Evolutionary conservation across 2,797 vertebrate species (phyloP), one percentile per base, ranked within the genome.

Genomic region (Gambusia yucatana): DNA sequence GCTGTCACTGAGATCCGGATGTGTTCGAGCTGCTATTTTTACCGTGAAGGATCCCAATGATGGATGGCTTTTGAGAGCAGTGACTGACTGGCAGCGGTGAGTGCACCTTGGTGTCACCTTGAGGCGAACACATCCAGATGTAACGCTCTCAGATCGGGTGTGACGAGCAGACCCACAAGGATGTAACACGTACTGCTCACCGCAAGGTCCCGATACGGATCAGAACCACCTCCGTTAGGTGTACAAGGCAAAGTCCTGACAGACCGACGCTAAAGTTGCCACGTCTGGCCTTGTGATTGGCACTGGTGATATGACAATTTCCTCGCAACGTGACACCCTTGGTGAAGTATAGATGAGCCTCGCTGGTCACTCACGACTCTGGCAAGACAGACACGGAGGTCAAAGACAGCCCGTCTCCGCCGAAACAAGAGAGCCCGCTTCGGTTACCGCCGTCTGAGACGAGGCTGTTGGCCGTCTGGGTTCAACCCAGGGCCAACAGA

Each of bases 311-410:
- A 87, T 78, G 88, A 83, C 81, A 86, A 69, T 89, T 92, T 94
- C 92, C 92, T 88, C 75, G 93, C 88, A 93, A 93, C 87, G 78
- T 82, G 94, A 93, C 89, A 89, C 89, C 83, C 88, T 81, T 2
- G 72, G 82, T 48, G 70, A 84, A 83, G 89, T 92, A 84, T 92
- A 77, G 88, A 93, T 94, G 90, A 94, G 91, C 91, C 90, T 74
- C 63, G 33, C 88, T 80, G 91, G 91, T 88, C 89, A 84, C 82
- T 92, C 89, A 86, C 83, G 22, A 39, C 67, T 86, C 86, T 91
- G 91, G 90, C 93, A 89, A 77, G 82, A n/a, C 84, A 83, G 77
- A 78, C 80, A 72, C 44, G 2, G 86, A 86, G 89, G 88, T 86
- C 88, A 88, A 77, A 70, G 85, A 70, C 82, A 72, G 87, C 82